Evolutionary conservation across 2,797 vertebrate species (phyloP), one percentile per base, ranked within the genome.

Genomic region (Coregonus sp.): DNA sequence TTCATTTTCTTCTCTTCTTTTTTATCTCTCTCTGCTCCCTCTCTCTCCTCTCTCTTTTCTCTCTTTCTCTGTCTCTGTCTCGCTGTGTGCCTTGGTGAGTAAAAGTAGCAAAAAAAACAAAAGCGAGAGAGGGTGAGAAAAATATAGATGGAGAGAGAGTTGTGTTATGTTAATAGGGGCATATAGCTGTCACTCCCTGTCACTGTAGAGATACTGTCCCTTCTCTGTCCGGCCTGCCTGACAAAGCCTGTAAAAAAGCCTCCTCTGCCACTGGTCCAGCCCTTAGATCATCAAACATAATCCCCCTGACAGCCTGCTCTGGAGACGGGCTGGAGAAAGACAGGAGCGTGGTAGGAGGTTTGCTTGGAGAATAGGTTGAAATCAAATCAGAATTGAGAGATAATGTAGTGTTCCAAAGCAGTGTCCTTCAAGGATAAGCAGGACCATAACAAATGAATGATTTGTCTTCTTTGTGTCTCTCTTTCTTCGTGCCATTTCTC

Each of bases 241-340:
- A 11, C 40, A 47, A 7, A 47, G 40, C 40, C 40, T 47, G 31
- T 33, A 33, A 33, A 33, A 33, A 33, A 33, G 33, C 54, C 63
- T 63, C 54, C 70, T 59, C 61, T 52, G 25, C 18, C 5, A 59
- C 47, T 61, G 40, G 40, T 47, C 40, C 40, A 47, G 9, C 9
- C 56, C 56, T 70, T 66, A 69, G n/a, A 54, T 75, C 76, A 67
- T 74, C 50, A 72, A 54, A 70, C 63, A 71, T 67, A 79, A 82
- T 70, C 54, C 18, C 12, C 29, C 12, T 68, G 65, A 68, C 29
- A 37, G 52, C 18, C 7, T 16, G 65, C 65, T 11, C 40, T 47
- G 40, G 40, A 47, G 40, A 47, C 40, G 1, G 9, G 40, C 40
- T 11, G 2, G 40, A 47, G 9, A 47, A 47, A 47, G 40, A 47